These are phyloP conservation scores for Misgurnus mizolepis DNA, from an alignment of 2,113 vertebrate genomes.

Conservation along the genomic window DNA sequence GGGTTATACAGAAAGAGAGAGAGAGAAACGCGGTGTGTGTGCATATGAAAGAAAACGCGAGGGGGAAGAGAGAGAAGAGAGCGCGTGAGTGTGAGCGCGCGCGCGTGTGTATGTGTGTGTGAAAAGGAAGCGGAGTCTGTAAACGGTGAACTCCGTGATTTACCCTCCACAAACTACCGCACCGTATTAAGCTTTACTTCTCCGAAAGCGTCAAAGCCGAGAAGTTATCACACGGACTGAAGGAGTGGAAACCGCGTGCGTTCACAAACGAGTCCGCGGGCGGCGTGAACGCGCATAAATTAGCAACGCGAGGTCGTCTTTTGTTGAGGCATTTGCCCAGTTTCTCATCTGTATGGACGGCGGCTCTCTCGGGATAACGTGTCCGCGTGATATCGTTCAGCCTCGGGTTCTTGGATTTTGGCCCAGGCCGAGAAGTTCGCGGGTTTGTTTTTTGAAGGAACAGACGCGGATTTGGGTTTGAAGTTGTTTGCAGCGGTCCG, in stretches of 20 bases:
- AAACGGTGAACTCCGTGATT: conserved; percentile 76
- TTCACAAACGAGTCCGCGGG: conserved; percentile 51
- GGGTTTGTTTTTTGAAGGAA: conserved; percentile 62
- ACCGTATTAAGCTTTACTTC: conserved; percentile 59
- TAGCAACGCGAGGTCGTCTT: conserved; percentile 80
- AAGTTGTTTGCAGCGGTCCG: conserved; percentile 73
- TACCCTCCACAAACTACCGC: conserved; percentile 69
- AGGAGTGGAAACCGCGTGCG: conserved; percentile 53
- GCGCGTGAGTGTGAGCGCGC: neutral
- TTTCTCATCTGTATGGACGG: conserved; percentile 60
- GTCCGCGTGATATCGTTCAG: conserved; percentile 53
- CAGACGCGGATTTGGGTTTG: conserved; percentile 65
- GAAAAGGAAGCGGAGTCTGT: conserved; percentile 78
- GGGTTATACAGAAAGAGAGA: conserved; percentile 59
- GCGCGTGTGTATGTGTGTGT: conserved; percentile 39
- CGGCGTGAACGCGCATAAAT: conserved; percentile 61
- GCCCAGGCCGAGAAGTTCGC: conserved; percentile 64
- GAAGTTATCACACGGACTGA: conserved; percentile 60
- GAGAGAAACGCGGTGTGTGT: conserved; percentile 67
- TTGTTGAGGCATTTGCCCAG: conserved; percentile 84
- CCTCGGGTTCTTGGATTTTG: conserved; percentile 66
- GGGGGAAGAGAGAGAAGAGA: conserved; percentile 34
- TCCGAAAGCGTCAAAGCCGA: conserved; percentile 63
- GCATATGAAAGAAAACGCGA: conserved; percentile 50
- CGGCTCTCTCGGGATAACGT: conserved; percentile 64